Base-by-base conservation (phyloP, 2,113 vertebrate species). In the Probosciger aterrimus region DNA sequence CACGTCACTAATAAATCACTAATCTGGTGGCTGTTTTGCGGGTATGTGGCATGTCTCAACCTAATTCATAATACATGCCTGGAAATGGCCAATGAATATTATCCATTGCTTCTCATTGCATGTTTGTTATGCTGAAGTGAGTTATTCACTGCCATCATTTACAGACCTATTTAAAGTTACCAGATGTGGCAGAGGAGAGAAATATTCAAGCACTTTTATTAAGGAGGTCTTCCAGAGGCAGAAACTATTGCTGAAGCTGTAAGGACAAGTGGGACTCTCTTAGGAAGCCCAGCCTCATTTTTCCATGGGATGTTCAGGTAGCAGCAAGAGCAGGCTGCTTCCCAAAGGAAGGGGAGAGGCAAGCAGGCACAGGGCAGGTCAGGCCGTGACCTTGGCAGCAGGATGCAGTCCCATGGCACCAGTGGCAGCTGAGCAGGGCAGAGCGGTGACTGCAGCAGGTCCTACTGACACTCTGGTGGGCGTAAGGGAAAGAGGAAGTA, bases 341-440 rank as follows among this genome's bases (percentile, higher is more conserved):
- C 53, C 18, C 23, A 43, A 41, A 30, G 33, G 7, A n/a, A 31
- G 7, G 24, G 35, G 57, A 73, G 28, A 82, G 23, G 15, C 30
- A 5, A 68, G 39, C 39, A 60, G 39, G 25, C 12, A 8, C 2
- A 1, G 35, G 20, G 12, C 18, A 68, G 44, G 24, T 18, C 39
- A 35, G 28, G 8, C 0, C 0, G 14, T 33, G 24, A 16, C 28
- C 8, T 63, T 16, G 30, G n/a, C 53, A 69, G 11, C 41, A 30
- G 17, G 23, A 5, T 1, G 0, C 15, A 41, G 28, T 59, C 6
- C 14, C 12, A 9, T 27, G 47, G 50, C 24, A 35, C 22, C 30
- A 60, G 44, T 14, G 19, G n/a, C 10, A 27, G 49, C 33, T 47
- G 31, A 44, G 41, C 53, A 75, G 67, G 35, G 30, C 35, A 44